Base-by-base conservation (phyloP, 2,797 vertebrate genomes). In the Notoglanidium macrostoma region DNA sequence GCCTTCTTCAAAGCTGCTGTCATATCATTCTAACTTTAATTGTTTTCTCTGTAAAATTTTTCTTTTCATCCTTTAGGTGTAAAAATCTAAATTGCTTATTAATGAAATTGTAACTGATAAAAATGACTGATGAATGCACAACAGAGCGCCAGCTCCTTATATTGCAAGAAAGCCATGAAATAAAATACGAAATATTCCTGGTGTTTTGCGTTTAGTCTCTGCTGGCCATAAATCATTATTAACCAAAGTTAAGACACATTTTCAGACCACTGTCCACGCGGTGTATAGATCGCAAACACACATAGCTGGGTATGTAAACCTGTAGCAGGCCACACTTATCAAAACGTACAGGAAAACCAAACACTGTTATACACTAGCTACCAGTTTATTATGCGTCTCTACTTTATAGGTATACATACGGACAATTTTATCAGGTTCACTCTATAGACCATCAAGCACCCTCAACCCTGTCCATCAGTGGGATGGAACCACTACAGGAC, bases 211-310 rank as follows among this genome's bases (percentile, higher is more conserved):
- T 49, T 57, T 40, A 61, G 77, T 81, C 44, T 78, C 26, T 85
- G 68, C 46, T 17, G 9, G 14, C 46, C 61, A 73, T 87, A 76
- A 79, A 72, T 77, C 72, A 55, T 76, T n/a, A 74, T 84, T 23
- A 84, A 14, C 55, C 68, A 83, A 74, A 26, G 26, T 72, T 70
- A 35, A 61, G 54, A 80, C 55, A 85, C 57, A 63, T 61, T 68
- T 86, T 55, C 67, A 82, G 67, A 74, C 54, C 61, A 67, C 14
- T 59, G 40, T 82, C 78, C 65, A 80, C 35, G 49, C 80, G 11
- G 40, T 19, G 26, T 78, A 88, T 85, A 77, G 72, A 83, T 67
- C 40, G 40, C 84, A 87, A 26, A 40, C 65, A 82, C 55, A 80
- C 44, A 46, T 17, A 61, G 63, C 29, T 32, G 78, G 72, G 73